A percentile compares a stretch with the other conserved stretches of the same genome.
Conservation (phyloP, 2,888 invertebrate genomes). For the Platerodrilus igneus region DNA sequence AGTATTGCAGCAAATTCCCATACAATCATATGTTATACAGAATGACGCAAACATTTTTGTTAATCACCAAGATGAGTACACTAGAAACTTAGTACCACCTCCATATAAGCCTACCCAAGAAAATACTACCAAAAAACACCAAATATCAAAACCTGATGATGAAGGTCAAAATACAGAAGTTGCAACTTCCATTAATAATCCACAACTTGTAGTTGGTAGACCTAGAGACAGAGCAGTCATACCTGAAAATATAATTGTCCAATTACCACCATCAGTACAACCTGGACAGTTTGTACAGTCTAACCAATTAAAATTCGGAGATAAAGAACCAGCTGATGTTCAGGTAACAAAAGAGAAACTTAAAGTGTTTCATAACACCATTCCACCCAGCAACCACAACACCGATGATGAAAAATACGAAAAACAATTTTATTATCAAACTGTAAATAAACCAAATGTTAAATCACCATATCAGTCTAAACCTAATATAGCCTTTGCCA, state of each 20-base stretch:
- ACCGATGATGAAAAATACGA: conserved; percentile 3
- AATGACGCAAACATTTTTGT: conserved; percentile 34
- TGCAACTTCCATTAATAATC: conserved; percentile 21
- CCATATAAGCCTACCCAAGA: conserved; percentile 40
- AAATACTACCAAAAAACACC: conserved; percentile 17
- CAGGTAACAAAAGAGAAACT: conserved; percentile 47
- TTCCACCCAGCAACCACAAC: conserved; percentile 34
- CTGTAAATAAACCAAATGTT: conserved; percentile 18
- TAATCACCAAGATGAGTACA: conserved; percentile 44
- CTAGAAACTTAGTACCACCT: conserved; percentile 49
- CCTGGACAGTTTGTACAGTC: conserved; percentile 27
- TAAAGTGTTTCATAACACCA: conserved; percentile 41
- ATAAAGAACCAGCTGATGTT: conserved; percentile 35
- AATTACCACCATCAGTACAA: conserved; percentile 40
- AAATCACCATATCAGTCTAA: conserved; percentile 11
- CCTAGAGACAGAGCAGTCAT: conserved; percentile 16
- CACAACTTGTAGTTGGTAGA: conserved; percentile 18
- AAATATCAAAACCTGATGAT: conserved; percentile 28
- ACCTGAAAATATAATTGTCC: conserved; percentile 38
- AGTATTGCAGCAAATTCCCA: conserved; percentile 41
- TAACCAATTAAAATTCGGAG: conserved; percentile 26
- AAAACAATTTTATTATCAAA: conserved; percentile 7
- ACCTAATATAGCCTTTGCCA: conserved; percentile 5
- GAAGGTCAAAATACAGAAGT: too few relatives aligned
- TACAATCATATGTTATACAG: conserved; percentile 34